Evolutionary conservation across 2,113 vertebrate species (phyloP).

Genomic region (Propithecus coquereli): DNA sequence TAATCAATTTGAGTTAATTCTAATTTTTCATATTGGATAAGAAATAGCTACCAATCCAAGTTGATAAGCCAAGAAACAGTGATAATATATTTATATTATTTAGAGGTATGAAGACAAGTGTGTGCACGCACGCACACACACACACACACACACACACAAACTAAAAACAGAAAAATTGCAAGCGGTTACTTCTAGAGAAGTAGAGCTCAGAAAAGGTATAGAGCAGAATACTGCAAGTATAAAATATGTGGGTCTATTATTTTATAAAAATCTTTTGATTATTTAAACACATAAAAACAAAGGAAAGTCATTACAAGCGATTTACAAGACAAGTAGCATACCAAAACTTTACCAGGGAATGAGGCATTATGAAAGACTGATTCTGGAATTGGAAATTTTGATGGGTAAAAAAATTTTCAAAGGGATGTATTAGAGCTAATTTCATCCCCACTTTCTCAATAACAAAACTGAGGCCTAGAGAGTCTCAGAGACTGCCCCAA

Average conservation of each 20-base stretch:
- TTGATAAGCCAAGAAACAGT: not conserved
- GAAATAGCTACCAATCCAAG: not conserved
- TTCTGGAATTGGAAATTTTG: not conserved
- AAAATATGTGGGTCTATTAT: not conserved
- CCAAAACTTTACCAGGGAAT: not conserved
- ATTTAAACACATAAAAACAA: not conserved
- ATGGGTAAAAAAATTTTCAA: not conserved
- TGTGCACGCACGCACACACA: fast-evolving
- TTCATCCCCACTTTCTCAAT: not conserved
- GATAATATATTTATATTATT: not conserved
- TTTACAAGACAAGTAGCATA: not conserved
- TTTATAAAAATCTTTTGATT: not conserved
- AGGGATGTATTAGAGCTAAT: not conserved
- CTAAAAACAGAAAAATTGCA: not conserved
- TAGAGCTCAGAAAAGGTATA: not conserved
- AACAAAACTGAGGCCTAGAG: not conserved
- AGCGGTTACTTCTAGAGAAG: not conserved
- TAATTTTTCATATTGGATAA: not conserved
- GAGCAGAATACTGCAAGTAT: not conserved
- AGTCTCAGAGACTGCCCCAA: not conserved
- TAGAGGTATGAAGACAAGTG: not conserved
- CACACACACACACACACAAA: not conserved
- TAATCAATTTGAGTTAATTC: not conserved
- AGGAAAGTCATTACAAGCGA: not conserved
- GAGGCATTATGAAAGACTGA: not conserved